Base-by-base conservation (phyloP, 1,140 invertebrate species). In the Patella vulgata region DNA sequence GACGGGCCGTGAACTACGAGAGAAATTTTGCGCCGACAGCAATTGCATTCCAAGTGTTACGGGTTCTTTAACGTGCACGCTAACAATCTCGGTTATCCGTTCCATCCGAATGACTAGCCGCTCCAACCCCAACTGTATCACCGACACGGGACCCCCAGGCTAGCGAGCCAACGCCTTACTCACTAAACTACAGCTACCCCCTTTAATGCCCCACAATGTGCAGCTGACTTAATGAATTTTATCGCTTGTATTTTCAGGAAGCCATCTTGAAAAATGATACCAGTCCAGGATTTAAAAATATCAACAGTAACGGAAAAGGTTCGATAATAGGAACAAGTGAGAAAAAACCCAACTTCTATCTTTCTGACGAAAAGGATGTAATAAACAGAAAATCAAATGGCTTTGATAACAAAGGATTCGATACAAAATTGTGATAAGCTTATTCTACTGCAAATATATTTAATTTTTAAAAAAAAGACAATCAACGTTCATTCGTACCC, bases 261-360 rank as follows among this genome's bases (percentile, higher is more conserved):
- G 14, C 51, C 39, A 52, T 46, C 55, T 23, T 48, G 43, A 31
- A 17, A 31, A 3, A 48, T 42, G 19, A 50, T 46, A 40, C 4
- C 52, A 8, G 44, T 40, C 25, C 30, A 51, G 17, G 17, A 36
- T 11, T 47, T 8, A 21, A 23, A 14, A 28, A 53, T 46, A 30
- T 54, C 8, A 17, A 48, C 27, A n/a, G 30, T 30, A 27, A 33
- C 9, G 27, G 27, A 2, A 21, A 51, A 23, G 46, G 46, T n/a
- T 19, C 44, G 30, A 12, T 31, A 17, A 23, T 44, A 23, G 8
- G 44, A 30, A 27, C 17, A n/a, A 25, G 2, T 5, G 25, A 44
- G 0, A 55, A 50, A 14, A 67, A 67, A 43, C 54, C 65, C 1
- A 53, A 55, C 30, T 67, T 67, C 65, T 67, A 54, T 51, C 25